phyloP scores from a whole-genome alignment of 1,140 invertebrate species.

The Zophobas atratus region DNA sequence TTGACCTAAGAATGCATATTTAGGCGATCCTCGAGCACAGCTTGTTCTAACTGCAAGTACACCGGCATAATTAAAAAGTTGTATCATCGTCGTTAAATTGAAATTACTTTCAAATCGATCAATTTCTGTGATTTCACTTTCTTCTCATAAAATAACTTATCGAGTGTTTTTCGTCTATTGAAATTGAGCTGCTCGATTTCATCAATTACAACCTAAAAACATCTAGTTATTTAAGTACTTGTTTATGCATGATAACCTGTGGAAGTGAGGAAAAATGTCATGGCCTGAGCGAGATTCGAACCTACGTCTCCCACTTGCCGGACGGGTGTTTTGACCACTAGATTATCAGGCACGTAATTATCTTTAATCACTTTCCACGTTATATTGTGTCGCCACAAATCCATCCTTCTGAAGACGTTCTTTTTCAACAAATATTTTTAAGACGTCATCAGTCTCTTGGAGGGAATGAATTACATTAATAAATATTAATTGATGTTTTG shows the following conservation, averaged over 20 bases:
- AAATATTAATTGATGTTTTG: too few species aligned
- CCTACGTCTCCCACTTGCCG: too few species aligned
- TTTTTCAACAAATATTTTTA: too few species aligned
- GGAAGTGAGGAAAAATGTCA: conserved; percentile 19
- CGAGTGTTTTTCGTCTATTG: conserved; percentile 72
- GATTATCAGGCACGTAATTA: too few species aligned
- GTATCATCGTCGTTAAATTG: conserved; percentile 3
- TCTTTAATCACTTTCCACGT: too few species aligned
- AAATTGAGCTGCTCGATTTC: conserved; percentile 73
- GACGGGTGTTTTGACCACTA: too few species aligned
- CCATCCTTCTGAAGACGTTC: too few species aligned
- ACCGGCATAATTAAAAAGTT: conserved; percentile 8
- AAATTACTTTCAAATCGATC: conserved; percentile 71
- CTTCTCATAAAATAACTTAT: conserved; percentile 72
- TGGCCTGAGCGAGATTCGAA: neutral
- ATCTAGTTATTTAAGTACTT: neutral
- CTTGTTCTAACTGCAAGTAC: conserved; percentile 15
- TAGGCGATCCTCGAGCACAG: conserved; percentile 69
- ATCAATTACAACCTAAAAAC: conserved; percentile 70
- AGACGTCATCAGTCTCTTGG: too few species aligned
- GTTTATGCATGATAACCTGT: conserved; percentile 27
- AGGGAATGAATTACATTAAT: too few species aligned
- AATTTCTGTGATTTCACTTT: conserved; percentile 72
- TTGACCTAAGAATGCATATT: conserved; percentile 65
- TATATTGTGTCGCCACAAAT: too few species aligned